A percentile compares a stretch with the other conserved stretches of the same genome.
Evolutionary conservation across 2,888 invertebrate genomes (phyloP).

Genomic region (Tiliacea aurago): DNA sequence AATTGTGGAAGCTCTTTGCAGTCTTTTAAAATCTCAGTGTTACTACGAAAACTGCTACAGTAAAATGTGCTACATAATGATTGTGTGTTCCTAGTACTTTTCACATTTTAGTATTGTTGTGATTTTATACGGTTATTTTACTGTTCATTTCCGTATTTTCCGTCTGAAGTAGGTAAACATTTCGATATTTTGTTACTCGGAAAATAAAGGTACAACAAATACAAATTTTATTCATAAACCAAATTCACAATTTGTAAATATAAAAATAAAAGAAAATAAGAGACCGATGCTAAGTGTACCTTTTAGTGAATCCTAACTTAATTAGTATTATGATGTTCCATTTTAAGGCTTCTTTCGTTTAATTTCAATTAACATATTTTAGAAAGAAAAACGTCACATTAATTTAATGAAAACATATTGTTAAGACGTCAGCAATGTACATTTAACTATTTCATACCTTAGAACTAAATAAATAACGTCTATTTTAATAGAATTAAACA

Average conservation of each 20-base stretch:
- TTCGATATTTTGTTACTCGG: background rate
- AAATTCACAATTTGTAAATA: background rate
- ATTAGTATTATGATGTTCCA: background rate
- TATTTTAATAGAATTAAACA: constrained; percentile 23
- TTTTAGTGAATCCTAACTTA: background rate
- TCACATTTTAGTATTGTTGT: constrained; percentile 10
- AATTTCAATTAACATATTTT: constrained; percentile 18
- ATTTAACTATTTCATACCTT: constrained; percentile 1
- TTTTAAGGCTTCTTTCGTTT: background rate
- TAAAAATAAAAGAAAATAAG: background rate
- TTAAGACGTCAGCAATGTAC: too few relatives aligned
- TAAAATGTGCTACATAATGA: constrained; percentile 21
- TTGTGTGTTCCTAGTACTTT: constrained; percentile 3
- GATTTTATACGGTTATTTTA: constrained; percentile 17
- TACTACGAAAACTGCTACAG: constrained; percentile 17
- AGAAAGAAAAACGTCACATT: background rate
- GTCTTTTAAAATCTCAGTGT: constrained; percentile 16
- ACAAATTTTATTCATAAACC: background rate
- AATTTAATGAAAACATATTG: background rate
- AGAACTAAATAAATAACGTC: constrained; percentile 5
- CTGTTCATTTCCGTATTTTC: background rate
- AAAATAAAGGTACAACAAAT: background rate
- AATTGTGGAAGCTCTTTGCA: constrained; percentile 16
- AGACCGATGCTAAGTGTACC: background rate
- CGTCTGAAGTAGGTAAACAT: background rate